Base-by-base conservation (phyloP, 2,888 invertebrate species). In the Anthrax anthrax region DNA sequence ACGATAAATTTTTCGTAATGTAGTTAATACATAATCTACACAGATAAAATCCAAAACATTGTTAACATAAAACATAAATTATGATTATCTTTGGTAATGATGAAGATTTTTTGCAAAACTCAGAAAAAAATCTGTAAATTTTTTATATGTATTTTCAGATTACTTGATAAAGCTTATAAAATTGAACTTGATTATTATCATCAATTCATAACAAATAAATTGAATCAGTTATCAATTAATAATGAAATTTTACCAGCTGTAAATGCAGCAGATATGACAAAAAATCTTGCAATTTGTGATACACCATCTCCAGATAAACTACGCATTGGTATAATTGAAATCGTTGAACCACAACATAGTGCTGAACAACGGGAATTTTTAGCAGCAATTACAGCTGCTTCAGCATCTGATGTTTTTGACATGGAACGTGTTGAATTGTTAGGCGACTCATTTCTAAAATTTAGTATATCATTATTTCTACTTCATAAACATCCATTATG, bases 401-500 rank as follows among this genome's bases (percentile, higher is more conserved):
- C 74, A 51, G 74, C 81, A 1, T 72, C 76, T 47, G 90, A 91
- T 60, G 74, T 77, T 37, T 78, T 87, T 45, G 80, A 85, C 60
- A 70, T 85, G 60, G 91, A 92, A 63, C 71, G 88, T 6, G 68
- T 84, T 34, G 90, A 92, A 66, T 80, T 86, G 0, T 73, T 92
- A 36, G 92, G 91, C 0, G 91, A 92, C 69, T 82, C 87, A 0
- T 84, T 83, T 56, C 68, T 92, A 3, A 92, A 92, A 65, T 79
- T 81, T 53, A 75, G 80, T 23, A 69, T 74, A 9, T 81, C 88
- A 0, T 66, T 84, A 1, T 83, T 75, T 61, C 69, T 89, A 23
- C 80, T 76, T 56, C 72, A 76, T 50, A 68, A 69, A 5, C 84
- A 78, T 61, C 73, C 77, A 1, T 63, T 68, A 0, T 77, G 75